These are phyloP conservation scores for Microtus richardsoni DNA, from an alignment of 2,113 vertebrate species.

Conservation along the genomic window DNA sequence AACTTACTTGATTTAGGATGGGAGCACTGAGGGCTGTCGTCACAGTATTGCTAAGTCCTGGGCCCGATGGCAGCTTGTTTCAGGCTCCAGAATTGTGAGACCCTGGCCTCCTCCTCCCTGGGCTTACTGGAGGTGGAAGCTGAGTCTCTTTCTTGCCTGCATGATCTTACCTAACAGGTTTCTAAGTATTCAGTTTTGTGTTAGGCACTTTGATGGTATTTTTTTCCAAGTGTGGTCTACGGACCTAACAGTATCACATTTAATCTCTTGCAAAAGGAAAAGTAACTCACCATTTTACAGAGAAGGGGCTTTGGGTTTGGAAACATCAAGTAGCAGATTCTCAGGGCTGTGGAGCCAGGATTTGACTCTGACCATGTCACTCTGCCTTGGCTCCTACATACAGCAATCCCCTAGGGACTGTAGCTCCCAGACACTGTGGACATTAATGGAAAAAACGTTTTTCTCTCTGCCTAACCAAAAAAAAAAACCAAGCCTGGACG, in stretches of 20 bases:
- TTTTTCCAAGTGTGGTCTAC: no score
- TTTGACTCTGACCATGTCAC: not conserved
- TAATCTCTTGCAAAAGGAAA: not conserved
- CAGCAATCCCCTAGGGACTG: not conserved
- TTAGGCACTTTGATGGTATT: not conserved
- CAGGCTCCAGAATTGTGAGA: not conserved
- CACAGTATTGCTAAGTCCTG: not conserved
- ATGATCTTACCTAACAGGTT: not conserved
- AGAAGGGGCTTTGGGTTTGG: not conserved
- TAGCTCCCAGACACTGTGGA: not conserved
- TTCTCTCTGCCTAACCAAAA: not conserved
- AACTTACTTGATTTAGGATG: not conserved
- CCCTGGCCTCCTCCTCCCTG: not conserved
- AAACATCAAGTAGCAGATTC: not conserved
- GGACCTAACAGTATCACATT: not conserved
- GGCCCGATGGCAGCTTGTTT: not conserved
- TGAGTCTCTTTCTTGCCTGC: not conserved
- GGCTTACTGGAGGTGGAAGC: not conserved
- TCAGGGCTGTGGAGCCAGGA: fast-evolving
- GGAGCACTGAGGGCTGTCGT: not conserved
- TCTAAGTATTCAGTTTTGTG: not conserved
- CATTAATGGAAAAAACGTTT: not conserved
- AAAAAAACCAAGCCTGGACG: not conserved
- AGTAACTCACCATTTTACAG: not conserved
- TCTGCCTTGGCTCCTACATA: not conserved